Conservation (phyloP, 2,797 vertebrate species). For the Sandelia bainsii region DNA sequence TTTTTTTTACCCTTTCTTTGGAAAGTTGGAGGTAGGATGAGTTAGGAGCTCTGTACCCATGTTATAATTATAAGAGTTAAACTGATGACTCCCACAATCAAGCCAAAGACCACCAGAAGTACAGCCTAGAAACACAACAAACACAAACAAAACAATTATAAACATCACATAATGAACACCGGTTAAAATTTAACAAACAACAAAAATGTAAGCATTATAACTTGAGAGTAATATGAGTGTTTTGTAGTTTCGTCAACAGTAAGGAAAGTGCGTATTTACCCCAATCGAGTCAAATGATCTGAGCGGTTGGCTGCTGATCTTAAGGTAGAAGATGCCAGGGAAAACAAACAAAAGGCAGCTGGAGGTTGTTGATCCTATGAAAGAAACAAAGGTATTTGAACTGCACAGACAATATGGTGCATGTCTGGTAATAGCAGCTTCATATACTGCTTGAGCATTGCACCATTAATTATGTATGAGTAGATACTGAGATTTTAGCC, state of each 20-base stretch:
- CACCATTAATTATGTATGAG: conserved; percentile 60
- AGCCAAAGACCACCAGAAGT: conserved; percentile 85
- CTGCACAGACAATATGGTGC: not conserved
- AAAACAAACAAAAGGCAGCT: conserved; percentile 93
- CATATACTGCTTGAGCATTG: conserved; percentile 41
- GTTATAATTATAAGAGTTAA: conserved; percentile 87
- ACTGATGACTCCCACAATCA: conserved; percentile 89
- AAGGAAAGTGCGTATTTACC: conserved; percentile 79
- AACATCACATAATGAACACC: not conserved
- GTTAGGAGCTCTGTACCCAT: conserved; percentile 82
- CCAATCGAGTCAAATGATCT: conserved; percentile 87
- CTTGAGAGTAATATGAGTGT: not conserved
- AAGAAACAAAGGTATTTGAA: conserved; percentile 29
- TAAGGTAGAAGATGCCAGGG: conserved; percentile 94
- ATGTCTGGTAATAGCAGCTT: conserved; percentile 37
- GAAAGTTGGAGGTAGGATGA: not conserved
- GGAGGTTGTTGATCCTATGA: conserved; percentile 91
- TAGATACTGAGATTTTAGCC: conserved; percentile 45
- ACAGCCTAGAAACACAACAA: conserved; percentile 73
- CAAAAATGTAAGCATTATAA: not conserved
- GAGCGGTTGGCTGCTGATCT: conserved; percentile 87
- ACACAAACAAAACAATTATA: conserved; percentile 20
- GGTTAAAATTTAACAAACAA: not conserved
- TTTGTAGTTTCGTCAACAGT: not conserved
- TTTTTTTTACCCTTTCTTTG: conserved; percentile 14